Evolutionary conservation across 2,888 invertebrate species (phyloP), one percentile per base, ranked within the genome.

Genomic region (Eupeodes luniger): DNA sequence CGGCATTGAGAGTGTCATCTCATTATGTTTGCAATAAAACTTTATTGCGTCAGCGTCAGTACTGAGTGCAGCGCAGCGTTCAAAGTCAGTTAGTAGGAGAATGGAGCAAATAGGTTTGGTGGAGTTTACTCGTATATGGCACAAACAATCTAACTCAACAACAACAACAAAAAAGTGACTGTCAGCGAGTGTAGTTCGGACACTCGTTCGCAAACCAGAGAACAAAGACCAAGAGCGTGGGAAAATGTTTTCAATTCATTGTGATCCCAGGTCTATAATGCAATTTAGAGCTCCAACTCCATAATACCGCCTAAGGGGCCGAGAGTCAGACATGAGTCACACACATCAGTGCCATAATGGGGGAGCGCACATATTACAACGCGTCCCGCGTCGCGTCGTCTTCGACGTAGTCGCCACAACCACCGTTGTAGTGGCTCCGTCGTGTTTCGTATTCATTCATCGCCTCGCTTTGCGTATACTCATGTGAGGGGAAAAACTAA

Each of bases 191-290:
- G 78, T 76, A 49, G 44, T 47, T 27, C 76, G 70, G 66, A 80
- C 75, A 83, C 84, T 84, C 76, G 72, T 49, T 84, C 77, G 47
- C 70, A 40, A 11, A 47, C 1, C 49, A 49, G 49, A 27, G 27
- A 82, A 86, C 86, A 86, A 86, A 83, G 86, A 51, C 79, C 78
- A 70, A 69, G 84, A 87, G 87, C 84, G 87, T 87, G 87, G 87
- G 87, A 87, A 87, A 87, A 80, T 87, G 80, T 74, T 77, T 49
- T 49, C 75, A 75, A 51, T 79, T 69, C 55, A 51, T 61, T 40
- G 44, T 67, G 79, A 79, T 75, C 74, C 47, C 74, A 77, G 40
- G 55, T 72, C n/a, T 57, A 57, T 70, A 72, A 57, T 64, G 80
- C 80, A 72, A 80, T 80, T 72, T 19, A 85, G 81, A 81, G 59